phyloP scores from a whole-genome alignment of 2,797 vertebrate species.

The Atherinosoma microstoma region DNA sequence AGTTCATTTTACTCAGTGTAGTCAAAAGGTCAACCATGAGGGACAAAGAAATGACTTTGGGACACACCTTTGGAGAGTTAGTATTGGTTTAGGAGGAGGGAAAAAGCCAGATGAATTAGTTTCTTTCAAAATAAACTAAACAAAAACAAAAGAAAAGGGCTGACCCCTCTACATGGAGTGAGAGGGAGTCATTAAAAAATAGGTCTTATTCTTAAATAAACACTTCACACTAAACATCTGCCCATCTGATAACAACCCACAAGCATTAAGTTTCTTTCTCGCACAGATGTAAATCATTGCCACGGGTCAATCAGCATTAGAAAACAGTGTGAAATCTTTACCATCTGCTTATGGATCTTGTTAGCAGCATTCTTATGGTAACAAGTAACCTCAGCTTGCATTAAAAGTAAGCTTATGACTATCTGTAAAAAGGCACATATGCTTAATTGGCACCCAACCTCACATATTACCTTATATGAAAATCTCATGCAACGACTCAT shows the following conservation, averaged over 20 bases:
- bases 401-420: slow-evolving; percentile 38
- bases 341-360: slow-evolving; percentile 54
- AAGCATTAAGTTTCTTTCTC: slow-evolving; percentile 12
- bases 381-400: slow-evolving; percentile 41
- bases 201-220: slow-evolving; percentile 44
- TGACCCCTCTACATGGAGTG: slow-evolving; percentile 34
- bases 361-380: slow-evolving; percentile 59
- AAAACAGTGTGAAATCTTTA: slow-evolving; percentile 48
- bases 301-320: slow-evolving; percentile 25
- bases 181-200: slow-evolving; percentile 39
- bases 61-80: background rate
- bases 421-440: slow-evolving; percentile 50
- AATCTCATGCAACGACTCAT: slow-evolving; percentile 14
- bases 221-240: slow-evolving; percentile 50
- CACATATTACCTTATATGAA: slow-evolving; percentile 13
- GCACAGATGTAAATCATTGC: slow-evolving; percentile 38
- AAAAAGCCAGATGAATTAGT: slow-evolving; percentile 8
- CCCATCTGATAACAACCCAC: slow-evolving; percentile 52
- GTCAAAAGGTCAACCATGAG: slow-evolving; percentile 28
- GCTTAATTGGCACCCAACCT: slow-evolving; percentile 32
- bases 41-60: slow-evolving; percentile 14
- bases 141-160: slow-evolving; percentile 11
- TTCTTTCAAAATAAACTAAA: background rate
- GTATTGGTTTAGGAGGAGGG: slow-evolving; percentile 2
- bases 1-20: slow-evolving; percentile 30